Conservation (phyloP, 2,888 invertebrate genomes). For the Dione vanillae region DNA sequence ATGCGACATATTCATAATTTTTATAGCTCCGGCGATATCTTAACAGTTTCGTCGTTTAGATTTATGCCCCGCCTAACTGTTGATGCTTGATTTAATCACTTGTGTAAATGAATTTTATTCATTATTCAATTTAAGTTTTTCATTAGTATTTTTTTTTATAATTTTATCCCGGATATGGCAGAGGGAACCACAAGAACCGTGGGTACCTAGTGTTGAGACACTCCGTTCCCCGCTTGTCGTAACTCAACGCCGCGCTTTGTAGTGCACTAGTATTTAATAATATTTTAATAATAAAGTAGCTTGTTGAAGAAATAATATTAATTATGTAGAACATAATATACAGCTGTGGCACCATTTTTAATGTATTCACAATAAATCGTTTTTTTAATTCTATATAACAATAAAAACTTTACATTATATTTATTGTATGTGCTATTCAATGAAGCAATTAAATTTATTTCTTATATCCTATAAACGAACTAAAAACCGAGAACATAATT, state of each 20-base stretch:
- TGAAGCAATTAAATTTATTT: not conserved
- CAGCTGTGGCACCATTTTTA: not conserved
- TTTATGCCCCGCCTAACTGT: slow-evolving; percentile 18
- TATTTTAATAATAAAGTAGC: too few species aligned
- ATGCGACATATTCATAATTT: slow-evolving; percentile 27
- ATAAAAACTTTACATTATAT: slow-evolving; percentile 7
- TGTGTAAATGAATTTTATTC: not conserved
- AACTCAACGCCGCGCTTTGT: too few species aligned
- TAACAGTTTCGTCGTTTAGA: slow-evolving; percentile 19
- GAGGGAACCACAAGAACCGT: too few species aligned
- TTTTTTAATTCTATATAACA: not conserved
- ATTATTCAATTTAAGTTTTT: not conserved
- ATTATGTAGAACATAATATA: not conserved
- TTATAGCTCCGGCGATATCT: slow-evolving; percentile 16
- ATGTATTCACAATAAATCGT: not conserved
- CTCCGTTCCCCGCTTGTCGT: too few species aligned
- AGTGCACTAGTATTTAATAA: too few species aligned
- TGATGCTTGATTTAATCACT: not conserved
- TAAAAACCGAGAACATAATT: not conserved
- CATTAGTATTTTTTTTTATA: too few species aligned
- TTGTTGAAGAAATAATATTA: not conserved
- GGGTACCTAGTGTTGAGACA: too few species aligned
- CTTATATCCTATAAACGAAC: not conserved
- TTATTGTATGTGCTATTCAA: slow-evolving; percentile 1
- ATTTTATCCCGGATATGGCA: too few species aligned